Conservation (phyloP, 2,888 invertebrate genomes). For the Dryobota labecula region DNA sequence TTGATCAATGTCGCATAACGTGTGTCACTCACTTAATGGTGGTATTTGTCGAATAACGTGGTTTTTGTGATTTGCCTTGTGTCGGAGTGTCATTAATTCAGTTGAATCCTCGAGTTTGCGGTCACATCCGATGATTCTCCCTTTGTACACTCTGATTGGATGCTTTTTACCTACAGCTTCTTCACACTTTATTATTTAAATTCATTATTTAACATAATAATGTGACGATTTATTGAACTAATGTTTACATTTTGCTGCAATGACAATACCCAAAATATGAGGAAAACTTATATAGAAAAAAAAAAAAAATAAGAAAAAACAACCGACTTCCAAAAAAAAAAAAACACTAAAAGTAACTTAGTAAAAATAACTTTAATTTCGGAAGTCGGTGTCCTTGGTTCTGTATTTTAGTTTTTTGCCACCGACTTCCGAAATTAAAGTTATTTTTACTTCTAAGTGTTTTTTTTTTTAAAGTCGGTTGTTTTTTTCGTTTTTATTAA, state of each 20-base stretch:
- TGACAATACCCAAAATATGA: background rate
- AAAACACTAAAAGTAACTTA: no score
- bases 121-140: constrained; percentile 48
- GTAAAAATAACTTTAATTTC: no score
- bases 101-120: constrained; percentile 50
- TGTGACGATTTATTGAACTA: background rate
- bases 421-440: no score
- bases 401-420: no score
- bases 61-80: constrained; percentile 64
- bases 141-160: constrained; percentile 26
- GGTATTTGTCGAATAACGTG: constrained; percentile 43
- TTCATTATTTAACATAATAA: constrained; percentile 11
- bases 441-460: no score
- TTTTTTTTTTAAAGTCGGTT: no score
- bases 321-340: no score
- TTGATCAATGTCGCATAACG: constrained; percentile 45
- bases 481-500: no score
- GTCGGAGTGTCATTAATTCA: constrained; percentile 37
- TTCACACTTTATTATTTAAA: background rate
- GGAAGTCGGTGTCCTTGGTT: no score
- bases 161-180: constrained; percentile 23
- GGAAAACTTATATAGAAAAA: background rate
- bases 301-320: no score
- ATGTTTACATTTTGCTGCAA: constrained; percentile 13
- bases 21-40: constrained; percentile 52